Evolutionary conservation across 2,113 vertebrate genomes (phyloP).

Genomic region (Promerops cafer): DNA sequence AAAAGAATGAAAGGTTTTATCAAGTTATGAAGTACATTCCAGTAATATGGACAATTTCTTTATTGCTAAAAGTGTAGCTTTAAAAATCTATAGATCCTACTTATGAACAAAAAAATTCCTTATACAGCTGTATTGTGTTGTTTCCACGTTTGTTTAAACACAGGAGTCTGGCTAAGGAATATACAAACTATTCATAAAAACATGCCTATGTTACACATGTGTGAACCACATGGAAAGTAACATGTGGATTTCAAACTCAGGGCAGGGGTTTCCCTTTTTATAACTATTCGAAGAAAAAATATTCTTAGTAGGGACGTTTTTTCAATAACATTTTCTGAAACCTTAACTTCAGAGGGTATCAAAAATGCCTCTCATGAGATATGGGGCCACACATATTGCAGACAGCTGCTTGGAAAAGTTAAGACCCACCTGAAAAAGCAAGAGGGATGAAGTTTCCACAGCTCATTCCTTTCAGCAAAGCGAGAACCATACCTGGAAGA

Average conservation of each 20-base stretch:
- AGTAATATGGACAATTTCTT: slow-evolving; percentile 34
- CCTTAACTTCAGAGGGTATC: slow-evolving; percentile 49
- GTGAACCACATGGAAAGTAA: slow-evolving; percentile 63
- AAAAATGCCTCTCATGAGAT: slow-evolving; percentile 47
- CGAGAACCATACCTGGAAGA: neutral
- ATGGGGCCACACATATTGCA: slow-evolving; percentile 43
- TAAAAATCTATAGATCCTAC: slow-evolving; percentile 41
- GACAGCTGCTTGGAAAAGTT: slow-evolving; percentile 28
- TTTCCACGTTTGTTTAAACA: slow-evolving; percentile 68
- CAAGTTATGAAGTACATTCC: slow-evolving; percentile 19
- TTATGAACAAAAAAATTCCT: slow-evolving; percentile 53
- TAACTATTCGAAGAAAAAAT: neutral
- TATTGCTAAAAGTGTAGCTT: slow-evolving; percentile 28
- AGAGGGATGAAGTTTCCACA: neutral
- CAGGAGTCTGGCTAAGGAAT: slow-evolving; percentile 55
- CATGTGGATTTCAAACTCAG: slow-evolving; percentile 18
- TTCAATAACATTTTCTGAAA: slow-evolving; percentile 42
- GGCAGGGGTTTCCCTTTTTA: neutral
- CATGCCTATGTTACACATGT: slow-evolving; percentile 64
- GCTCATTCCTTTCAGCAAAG: neutral
- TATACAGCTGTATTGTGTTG: slow-evolving; percentile 63
- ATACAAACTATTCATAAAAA: slow-evolving; percentile 68
- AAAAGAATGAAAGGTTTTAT: slow-evolving; percentile 42
- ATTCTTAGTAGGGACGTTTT: slow-evolving; percentile 4
- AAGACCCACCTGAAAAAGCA: slow-evolving; percentile 1